phyloP scores from a whole-genome alignment of 2,797 vertebrate genomes.

The Cetoscarus ocellatus region DNA sequence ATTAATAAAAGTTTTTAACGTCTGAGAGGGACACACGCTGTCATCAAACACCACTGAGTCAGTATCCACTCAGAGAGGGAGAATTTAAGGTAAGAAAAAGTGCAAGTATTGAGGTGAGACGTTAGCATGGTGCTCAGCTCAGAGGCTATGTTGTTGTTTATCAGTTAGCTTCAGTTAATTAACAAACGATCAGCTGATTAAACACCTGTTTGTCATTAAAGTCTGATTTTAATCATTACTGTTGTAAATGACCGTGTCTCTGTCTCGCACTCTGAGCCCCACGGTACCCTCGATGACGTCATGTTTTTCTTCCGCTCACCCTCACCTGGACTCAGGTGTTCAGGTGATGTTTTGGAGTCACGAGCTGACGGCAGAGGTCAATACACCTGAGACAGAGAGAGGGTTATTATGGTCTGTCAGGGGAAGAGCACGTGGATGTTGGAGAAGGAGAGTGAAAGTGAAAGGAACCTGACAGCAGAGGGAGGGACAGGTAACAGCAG shows the following conservation, averaged over 20 bases:
- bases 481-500: background rate
- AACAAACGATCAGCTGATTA: background rate
- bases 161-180: background rate
- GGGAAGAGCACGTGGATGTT: background rate
- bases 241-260: background rate
- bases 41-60: no score
- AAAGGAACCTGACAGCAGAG: conserved; percentile 34
- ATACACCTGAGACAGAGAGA: no score
- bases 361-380: no score
- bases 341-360: background rate
- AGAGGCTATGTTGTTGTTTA: background rate
- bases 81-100: no score
- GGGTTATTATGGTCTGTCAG: no score
- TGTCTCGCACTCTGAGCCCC: conserved; percentile 2
- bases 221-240: background rate
- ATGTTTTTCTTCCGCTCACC: conserved; percentile 46
- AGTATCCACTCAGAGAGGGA: no score
- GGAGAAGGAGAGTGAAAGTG: conserved; percentile 43
- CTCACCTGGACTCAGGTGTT: conserved; percentile 15
- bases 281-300: conserved; percentile 56
- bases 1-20: no score
- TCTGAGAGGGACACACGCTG: no score
- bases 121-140: background rate
- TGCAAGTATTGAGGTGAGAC: background rate
- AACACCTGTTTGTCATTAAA: background rate